A percentile compares a stretch with the other conserved stretches of the same genome.
Evolutionary conservation across 2,888 invertebrate species (phyloP).

Genomic region (Molanna angustata): DNA sequence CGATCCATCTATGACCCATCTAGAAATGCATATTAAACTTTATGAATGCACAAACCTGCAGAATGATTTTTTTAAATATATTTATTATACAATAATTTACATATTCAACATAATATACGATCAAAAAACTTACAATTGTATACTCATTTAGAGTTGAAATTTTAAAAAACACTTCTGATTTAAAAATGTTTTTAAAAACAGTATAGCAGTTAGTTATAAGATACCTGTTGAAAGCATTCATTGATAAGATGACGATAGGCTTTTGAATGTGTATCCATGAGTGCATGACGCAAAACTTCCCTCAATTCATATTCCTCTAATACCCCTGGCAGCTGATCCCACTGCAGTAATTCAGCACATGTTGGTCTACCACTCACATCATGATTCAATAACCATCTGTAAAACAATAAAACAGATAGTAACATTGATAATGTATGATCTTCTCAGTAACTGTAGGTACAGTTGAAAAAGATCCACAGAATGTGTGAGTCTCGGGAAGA

Average conservation of each 20-base stretch:
- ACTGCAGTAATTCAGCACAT: constrained; percentile 77
- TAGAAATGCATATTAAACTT: not conserved
- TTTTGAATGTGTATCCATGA: constrained; percentile 78
- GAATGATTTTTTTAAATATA: not conserved
- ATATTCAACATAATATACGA: too few species aligned
- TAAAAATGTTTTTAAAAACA: too few species aligned
- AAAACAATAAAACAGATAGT: constrained; percentile 19
- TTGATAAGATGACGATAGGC: constrained; percentile 69
- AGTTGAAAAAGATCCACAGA: too few species aligned
- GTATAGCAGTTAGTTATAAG: too few species aligned
- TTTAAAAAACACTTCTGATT: too few species aligned
- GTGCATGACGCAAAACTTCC: constrained; percentile 76
- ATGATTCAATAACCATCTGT: constrained; percentile 77
- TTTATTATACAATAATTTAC: too few species aligned
- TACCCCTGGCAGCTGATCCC: constrained; percentile 80
- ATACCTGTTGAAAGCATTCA: constrained; percentile 36
- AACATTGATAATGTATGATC: too few species aligned
- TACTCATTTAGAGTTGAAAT: too few species aligned
- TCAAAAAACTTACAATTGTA: too few species aligned
- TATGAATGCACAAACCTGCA: not conserved
- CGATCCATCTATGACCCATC: not conserved
- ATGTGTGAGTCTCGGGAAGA: too few species aligned
- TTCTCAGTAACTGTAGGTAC: too few species aligned
- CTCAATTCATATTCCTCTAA: constrained; percentile 84
- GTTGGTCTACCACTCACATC: constrained; percentile 82